Evolutionary conservation across 2,113 vertebrate genomes (phyloP).

Genomic region (Chaetops frenatus): DNA sequence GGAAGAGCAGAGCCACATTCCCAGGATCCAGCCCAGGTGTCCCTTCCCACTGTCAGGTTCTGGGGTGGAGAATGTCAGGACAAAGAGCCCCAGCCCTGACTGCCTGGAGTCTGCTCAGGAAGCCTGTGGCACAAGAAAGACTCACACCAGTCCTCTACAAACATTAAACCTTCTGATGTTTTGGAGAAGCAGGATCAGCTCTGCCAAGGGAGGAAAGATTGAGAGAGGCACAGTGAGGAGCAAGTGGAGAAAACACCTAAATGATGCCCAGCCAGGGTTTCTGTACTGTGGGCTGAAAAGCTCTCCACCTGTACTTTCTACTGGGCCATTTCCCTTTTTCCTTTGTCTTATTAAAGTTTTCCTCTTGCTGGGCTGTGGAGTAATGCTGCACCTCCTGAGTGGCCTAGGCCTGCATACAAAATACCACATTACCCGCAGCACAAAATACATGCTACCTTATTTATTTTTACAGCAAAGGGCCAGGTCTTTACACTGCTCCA

Average conservation of each 20-base stretch:
- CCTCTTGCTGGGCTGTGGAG: neutral
- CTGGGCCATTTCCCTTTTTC: neutral
- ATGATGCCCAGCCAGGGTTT: rapidly evolving
- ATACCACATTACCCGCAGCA: neutral
- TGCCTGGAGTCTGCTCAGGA: neutral
- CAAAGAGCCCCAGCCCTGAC: neutral
- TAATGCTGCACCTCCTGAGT: neutral
- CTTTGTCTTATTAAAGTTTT: neutral
- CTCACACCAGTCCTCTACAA: neutral
- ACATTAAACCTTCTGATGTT: neutral
- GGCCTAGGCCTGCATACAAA: neutral
- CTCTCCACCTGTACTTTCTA: neutral
- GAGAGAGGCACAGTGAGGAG: neutral
- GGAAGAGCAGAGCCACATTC: neutral
- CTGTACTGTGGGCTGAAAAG: neutral
- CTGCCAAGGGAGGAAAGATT: neutral
- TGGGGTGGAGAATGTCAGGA: neutral
- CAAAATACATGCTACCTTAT: neutral
- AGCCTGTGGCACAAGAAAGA: neutral
- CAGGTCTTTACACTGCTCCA: neutral
- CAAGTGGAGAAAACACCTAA: neutral
- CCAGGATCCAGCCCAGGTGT: neutral
- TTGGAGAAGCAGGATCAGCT: neutral
- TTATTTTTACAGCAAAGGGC: neutral
- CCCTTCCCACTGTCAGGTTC: neutral